Evolutionary conservation across 2,888 invertebrate species (phyloP).

Genomic region (Phasia obesa): DNA sequence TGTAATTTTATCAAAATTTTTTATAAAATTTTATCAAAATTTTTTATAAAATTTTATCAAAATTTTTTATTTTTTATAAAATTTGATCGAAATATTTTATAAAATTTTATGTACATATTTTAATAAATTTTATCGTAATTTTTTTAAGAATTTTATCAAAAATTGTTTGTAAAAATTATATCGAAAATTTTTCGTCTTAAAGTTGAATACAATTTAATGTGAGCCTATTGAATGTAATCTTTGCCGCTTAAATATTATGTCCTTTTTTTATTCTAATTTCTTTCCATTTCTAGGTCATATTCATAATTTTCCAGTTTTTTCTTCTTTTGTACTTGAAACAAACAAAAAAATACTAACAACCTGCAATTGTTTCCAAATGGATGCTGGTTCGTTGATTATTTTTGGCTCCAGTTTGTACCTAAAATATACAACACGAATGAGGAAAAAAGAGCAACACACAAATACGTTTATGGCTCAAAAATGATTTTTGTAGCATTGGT

Average conservation of each 20-base stretch:
- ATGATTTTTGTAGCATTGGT: background rate
- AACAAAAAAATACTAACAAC: background rate
- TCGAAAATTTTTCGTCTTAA: too few relatives aligned
- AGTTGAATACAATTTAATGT: background rate
- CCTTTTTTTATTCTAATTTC: background rate
- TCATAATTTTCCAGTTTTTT: conserved; percentile 18
- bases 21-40: too few relatives aligned
- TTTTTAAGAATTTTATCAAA: too few relatives aligned
- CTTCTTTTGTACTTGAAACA: conserved; percentile 2
- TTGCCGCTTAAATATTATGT: background rate
- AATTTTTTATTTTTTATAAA: too few relatives aligned
- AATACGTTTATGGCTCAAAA: conserved; percentile 26
- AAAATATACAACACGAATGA: background rate
- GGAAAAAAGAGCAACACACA: conserved; percentile 8
- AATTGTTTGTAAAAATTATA: too few relatives aligned
- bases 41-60: too few relatives aligned
- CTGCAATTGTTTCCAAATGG: conserved; percentile 1
- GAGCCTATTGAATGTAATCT: background rate
- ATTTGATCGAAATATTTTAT: too few relatives aligned
- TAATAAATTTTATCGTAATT: too few relatives aligned
- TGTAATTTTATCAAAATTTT: too few relatives aligned
- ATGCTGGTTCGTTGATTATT: conserved; percentile 28
- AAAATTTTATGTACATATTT: too few relatives aligned
- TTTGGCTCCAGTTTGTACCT: conserved; percentile 22
- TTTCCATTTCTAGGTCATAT: conserved; percentile 35